These are phyloP conservation scores for Rhinolophus sinicus DNA, from an alignment of 2,113 vertebrate genomes.

Conservation along the genomic window DNA sequence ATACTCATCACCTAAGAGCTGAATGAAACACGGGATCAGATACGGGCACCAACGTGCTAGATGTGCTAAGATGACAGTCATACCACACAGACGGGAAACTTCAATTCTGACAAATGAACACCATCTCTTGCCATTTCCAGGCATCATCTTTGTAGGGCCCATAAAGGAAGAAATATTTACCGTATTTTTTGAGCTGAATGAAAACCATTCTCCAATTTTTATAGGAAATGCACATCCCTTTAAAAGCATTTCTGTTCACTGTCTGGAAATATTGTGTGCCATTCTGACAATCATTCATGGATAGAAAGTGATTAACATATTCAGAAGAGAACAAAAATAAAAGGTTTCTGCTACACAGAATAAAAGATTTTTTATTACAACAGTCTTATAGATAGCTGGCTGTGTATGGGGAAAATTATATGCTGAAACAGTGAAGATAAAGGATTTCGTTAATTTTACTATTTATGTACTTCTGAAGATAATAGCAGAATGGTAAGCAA, in stretches of 20 bases:
- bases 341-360: not conserved
- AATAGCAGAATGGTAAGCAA: not conserved
- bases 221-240: not conserved
- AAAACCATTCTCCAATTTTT: not conserved
- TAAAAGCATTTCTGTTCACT: not conserved
- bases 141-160: not conserved
- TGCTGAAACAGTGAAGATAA: not conserved
- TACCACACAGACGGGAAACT: not conserved
- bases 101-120: not conserved
- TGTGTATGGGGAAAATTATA: not conserved
- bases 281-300: not conserved
- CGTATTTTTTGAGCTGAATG: not conserved
- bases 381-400: not conserved
- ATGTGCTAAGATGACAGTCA: not conserved
- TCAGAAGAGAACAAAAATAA: not conserved
- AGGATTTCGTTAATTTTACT: not conserved
- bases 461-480: not conserved
- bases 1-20: not conserved
- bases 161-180: not conserved
- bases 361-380: not conserved
- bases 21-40: not conserved
- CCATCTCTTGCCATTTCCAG: not conserved
- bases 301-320: not conserved
- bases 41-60: fast-evolving
- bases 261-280: not conserved